A percentile compares a stretch with the other conserved stretches of the same genome.
phyloP scores from a whole-genome alignment of 1,140 invertebrate species.

The Epicauta chinensis region DNA sequence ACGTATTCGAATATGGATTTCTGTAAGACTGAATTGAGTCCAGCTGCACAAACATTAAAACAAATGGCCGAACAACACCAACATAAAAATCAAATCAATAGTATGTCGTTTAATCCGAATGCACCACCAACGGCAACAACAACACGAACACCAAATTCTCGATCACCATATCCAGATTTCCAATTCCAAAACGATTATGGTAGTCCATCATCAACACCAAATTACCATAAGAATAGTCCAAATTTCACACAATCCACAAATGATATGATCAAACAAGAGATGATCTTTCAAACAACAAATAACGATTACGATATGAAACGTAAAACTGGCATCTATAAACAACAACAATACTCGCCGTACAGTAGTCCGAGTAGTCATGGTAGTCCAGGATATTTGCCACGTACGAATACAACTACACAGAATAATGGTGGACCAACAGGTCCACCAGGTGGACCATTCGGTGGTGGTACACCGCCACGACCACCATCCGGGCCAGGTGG shows the following conservation, averaged over 20 bases:
- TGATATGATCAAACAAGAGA: slow-evolving; percentile 44
- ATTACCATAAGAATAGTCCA: slow-evolving; percentile 46
- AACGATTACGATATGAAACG: slow-evolving; percentile 52
- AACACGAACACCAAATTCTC: slow-evolving; percentile 39
- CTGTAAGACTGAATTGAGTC: slow-evolving; percentile 64
- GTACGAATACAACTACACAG: slow-evolving; percentile 40
- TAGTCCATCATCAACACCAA: slow-evolving; percentile 44
- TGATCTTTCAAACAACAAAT: slow-evolving; percentile 38
- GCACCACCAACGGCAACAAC: background rate
- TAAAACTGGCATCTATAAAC: slow-evolving; percentile 44
- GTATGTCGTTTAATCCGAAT: slow-evolving; percentile 40
- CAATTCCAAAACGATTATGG: slow-evolving; percentile 48
- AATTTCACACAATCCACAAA: slow-evolving; percentile 39
- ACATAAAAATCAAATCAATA: slow-evolving; percentile 64
- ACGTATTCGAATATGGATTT: slow-evolving; percentile 48
- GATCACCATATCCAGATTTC: slow-evolving; percentile 49
- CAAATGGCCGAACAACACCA: slow-evolving; percentile 96
- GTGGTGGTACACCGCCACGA: slow-evolving; percentile 53
- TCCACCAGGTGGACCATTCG: slow-evolving; percentile 47
- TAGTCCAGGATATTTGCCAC: slow-evolving; percentile 56
- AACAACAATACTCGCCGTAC: slow-evolving; percentile 63
- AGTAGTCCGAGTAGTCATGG: slow-evolving; percentile 55
- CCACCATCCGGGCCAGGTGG: slow-evolving; percentile 53
- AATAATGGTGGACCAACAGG: slow-evolving; percentile 33
- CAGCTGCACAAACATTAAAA: slow-evolving; percentile 88